Percentiles rank a stretch among this genome's conserved stretches.
phyloP scores from a whole-genome alignment of 2,797 vertebrate species.

The Cynopterus sphinx region DNA sequence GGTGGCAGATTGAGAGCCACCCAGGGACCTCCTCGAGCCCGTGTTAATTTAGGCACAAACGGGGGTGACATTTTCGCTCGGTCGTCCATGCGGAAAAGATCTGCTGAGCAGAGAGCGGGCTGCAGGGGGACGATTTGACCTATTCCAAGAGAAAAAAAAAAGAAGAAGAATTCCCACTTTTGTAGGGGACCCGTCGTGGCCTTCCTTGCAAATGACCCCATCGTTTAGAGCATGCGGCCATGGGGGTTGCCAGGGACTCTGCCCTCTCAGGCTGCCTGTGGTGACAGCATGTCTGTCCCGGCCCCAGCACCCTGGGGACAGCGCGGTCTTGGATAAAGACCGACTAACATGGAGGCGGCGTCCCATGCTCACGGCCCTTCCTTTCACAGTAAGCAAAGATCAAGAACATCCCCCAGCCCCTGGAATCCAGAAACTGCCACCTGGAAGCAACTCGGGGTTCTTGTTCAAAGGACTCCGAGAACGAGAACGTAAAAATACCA shows the following conservation, averaged over 20 bases:
- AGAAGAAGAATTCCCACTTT: background rate
- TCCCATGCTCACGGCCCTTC: background rate
- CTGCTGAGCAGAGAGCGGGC: background rate
- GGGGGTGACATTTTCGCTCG: background rate
- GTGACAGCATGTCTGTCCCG: background rate
- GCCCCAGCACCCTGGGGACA: background rate
- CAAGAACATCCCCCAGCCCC: background rate
- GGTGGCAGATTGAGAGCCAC: background rate
- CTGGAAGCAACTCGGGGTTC: background rate
- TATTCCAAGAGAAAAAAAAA: background rate
- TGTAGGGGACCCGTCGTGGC: background rate
- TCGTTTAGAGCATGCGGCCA: fast-evolving
- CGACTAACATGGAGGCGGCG: fast-evolving
- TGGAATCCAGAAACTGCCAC: background rate
- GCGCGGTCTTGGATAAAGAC: background rate
- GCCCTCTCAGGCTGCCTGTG: background rate
- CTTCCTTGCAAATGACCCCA: background rate
- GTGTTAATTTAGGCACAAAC: background rate
- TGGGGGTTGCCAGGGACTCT: fast-evolving
- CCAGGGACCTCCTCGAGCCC: background rate
- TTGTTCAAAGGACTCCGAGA: background rate
- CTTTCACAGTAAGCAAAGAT: background rate
- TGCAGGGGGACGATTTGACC: background rate
- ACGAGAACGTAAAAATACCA: conserved; percentile 40
- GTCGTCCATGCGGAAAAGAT: background rate